A percentile compares a stretch with the other conserved stretches of the same genome.
These are phyloP conservation scores for Fistularia tabacaria DNA, from an alignment of 2,797 vertebrate genomes.

Conservation along the genomic window DNA sequence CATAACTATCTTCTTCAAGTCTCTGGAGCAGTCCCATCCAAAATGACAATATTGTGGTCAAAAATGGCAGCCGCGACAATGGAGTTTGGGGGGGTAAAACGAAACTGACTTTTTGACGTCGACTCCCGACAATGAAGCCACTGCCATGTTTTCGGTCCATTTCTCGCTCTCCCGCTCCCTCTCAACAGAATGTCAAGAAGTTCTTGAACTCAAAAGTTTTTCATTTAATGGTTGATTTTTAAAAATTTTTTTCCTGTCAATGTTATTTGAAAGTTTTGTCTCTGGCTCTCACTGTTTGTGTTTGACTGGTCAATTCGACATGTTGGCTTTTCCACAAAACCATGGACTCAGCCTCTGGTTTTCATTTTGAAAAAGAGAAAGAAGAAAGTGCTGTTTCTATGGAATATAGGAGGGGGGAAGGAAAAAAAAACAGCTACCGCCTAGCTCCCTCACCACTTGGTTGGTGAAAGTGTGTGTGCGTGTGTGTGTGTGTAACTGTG, in stretches of 20 bases:
- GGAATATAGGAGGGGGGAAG: slow-evolving; percentile 17
- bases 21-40: slow-evolving; percentile 29
- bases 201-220: slow-evolving; percentile 31
- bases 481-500: slow-evolving; percentile 11
- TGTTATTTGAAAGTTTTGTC: slow-evolving; percentile 58
- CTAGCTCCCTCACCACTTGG: slow-evolving; percentile 48
- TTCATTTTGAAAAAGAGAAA: slow-evolving; percentile 50
- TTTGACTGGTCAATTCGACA: slow-evolving; percentile 49
- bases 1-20: slow-evolving; percentile 39
- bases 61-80: slow-evolving; percentile 24
- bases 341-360: slow-evolving; percentile 40
- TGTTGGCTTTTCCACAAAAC: slow-evolving; percentile 31
- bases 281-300: slow-evolving; percentile 58
- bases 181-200: slow-evolving; percentile 48
- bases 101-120: slow-evolving; percentile 29
- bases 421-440: slow-evolving; percentile 26
- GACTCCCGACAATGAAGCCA: slow-evolving; percentile 22
- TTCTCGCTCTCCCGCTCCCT: slow-evolving; percentile 18
- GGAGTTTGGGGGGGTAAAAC: neutral
- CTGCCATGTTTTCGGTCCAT: slow-evolving; percentile 30
- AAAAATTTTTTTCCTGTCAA: slow-evolving; percentile 34
- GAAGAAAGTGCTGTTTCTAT: slow-evolving; percentile 52
- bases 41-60: slow-evolving; percentile 37
- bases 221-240: slow-evolving; percentile 29
- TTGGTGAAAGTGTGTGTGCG: slow-evolving; percentile 41